Evolutionary conservation across 2,888 invertebrate genomes (phyloP).

Genomic region (Vanessa cardui): DNA sequence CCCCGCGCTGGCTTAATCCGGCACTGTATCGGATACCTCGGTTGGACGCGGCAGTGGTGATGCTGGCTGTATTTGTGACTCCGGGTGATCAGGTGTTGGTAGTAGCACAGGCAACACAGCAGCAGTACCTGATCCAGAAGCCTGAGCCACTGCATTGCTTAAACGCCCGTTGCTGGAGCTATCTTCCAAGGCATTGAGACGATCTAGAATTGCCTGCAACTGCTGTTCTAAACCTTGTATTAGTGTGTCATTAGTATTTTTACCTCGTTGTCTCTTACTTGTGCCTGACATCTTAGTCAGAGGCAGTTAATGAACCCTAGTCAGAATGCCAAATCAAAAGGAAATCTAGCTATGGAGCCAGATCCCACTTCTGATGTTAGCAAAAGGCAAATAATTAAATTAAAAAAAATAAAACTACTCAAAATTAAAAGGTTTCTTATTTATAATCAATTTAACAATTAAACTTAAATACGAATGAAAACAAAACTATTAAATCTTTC

Average conservation of each 20-base stretch:
- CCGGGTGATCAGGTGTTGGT: not conserved
- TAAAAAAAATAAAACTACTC: constrained; percentile 1
- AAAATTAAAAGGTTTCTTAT: not conserved
- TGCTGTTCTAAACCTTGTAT: constrained; percentile 1
- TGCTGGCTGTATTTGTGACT: not conserved
- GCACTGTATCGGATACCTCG: not conserved
- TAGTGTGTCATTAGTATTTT: constrained; percentile 1
- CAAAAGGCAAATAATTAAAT: not conserved
- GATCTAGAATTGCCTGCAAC: constrained; percentile 1
- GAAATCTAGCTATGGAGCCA: constrained; percentile 3
- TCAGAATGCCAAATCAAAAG: constrained; percentile 2
- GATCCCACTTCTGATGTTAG: constrained; percentile 2
- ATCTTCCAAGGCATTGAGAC: constrained; percentile 2
- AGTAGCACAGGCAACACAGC: not conserved
- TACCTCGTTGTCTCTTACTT: constrained; percentile 1
- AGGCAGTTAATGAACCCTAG: not conserved
- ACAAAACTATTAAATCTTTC: not conserved
- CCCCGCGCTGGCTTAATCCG: too few species aligned
- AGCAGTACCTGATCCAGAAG: not conserved
- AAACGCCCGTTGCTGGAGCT: not conserved
- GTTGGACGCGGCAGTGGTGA: not conserved
- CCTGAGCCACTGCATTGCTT: constrained; percentile 1
- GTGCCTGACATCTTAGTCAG: not conserved
- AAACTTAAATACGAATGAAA: not conserved
- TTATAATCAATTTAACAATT: not conserved